Evolutionary conservation across 2,113 vertebrate species (phyloP).

Genomic region (Nannobrachium achirus): DNA sequence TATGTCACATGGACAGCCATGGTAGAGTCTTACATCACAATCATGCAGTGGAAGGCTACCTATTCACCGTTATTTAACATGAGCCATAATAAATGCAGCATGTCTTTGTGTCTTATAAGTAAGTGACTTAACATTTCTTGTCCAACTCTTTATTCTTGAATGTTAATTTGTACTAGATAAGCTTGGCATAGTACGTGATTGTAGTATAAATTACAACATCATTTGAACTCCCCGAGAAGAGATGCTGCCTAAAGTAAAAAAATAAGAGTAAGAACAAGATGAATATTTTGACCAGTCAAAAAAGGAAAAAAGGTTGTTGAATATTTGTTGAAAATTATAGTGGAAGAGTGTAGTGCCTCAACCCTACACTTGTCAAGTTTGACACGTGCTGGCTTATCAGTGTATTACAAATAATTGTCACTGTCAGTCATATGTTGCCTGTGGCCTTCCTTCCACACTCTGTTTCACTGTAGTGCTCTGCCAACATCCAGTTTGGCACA

Average conservation of each 20-base stretch:
- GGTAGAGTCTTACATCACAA: conserved; percentile 30
- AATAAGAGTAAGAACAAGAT: no score
- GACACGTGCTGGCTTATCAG: no score
- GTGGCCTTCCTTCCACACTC: not conserved
- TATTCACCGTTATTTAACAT: conserved; percentile 19
- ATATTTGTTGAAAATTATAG: no score
- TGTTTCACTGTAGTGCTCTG: not conserved
- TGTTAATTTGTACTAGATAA: conserved; percentile 7
- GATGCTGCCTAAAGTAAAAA: no score
- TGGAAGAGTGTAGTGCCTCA: no score
- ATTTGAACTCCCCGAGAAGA: no score
- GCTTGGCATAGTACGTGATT: no score
- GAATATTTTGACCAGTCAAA: no score
- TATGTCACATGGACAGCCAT: conserved; percentile 42
- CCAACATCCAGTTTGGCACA: not conserved
- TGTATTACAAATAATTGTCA: no score
- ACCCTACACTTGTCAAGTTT: no score
- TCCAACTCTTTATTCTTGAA: not conserved
- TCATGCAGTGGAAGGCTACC: conserved; percentile 5
- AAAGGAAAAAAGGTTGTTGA: no score
- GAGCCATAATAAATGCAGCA: conserved; percentile 2
- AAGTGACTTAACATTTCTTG: conserved; percentile 23
- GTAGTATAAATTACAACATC: no score
- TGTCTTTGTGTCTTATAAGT: conserved; percentile 7
- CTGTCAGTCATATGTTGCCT: not conserved